Conservation (phyloP, 2,888 invertebrate genomes). For the Zeuzera pyrina region DNA sequence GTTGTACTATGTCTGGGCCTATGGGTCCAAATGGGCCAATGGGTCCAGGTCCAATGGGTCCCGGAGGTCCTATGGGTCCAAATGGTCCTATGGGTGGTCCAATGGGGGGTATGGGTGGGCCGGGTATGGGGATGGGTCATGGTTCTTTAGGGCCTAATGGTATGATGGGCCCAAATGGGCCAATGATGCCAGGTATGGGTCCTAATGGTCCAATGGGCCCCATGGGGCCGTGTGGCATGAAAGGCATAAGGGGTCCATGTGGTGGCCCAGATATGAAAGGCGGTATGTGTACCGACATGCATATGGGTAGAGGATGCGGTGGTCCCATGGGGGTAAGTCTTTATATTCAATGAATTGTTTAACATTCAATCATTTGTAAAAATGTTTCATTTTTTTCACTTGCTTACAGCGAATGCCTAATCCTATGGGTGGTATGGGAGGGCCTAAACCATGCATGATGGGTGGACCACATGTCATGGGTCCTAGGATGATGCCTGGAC, state of each 20-base stretch:
- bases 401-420: slow-evolving; percentile 67
- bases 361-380: background rate
- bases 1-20: slow-evolving; percentile 63
- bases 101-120: slow-evolving; percentile 37
- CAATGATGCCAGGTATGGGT: slow-evolving; percentile 61
- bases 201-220: slow-evolving; percentile 67
- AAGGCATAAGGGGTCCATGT: slow-evolving; percentile 59
- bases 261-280: slow-evolving; percentile 68
- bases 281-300: slow-evolving; percentile 67
- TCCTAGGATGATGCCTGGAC: slow-evolving; percentile 67
- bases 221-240: slow-evolving; percentile 68
- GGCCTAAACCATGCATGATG: slow-evolving; percentile 68
- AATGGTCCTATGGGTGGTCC: slow-evolving; percentile 30
- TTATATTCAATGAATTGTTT: background rate
- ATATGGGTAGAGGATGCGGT: slow-evolving; percentile 66
- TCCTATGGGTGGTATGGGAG: slow-evolving; percentile 69
- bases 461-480: slow-evolving; percentile 68
- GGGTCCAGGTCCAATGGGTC: slow-evolving; percentile 47
- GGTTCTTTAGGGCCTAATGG: slow-evolving; percentile 53
- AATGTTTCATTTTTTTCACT: background rate
- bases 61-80: slow-evolving; percentile 35
- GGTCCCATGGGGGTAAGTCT: slow-evolving; percentile 67
- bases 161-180: slow-evolving; percentile 59
- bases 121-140: slow-evolving; percentile 40
- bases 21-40: slow-evolving; percentile 53